Conservation (phyloP, 2,888 invertebrate genomes). For the Drosophila greeni region DNA sequence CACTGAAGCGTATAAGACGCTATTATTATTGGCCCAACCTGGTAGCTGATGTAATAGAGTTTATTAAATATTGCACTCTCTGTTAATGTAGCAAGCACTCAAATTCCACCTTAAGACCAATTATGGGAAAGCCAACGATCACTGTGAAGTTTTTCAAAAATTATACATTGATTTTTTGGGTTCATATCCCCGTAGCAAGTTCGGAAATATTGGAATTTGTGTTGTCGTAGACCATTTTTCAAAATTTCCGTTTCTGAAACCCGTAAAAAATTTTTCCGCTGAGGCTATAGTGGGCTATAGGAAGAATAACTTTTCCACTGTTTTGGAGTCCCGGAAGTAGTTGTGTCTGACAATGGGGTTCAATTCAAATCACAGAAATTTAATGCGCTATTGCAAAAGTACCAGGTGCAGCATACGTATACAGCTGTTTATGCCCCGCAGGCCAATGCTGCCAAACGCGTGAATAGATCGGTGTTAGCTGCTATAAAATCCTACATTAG, state of each 20-base stretch:
- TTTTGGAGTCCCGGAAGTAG: not conserved
- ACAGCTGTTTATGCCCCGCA: conserved; percentile 1
- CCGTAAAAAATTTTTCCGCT: too few species aligned
- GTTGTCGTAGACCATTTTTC: conserved; percentile 3
- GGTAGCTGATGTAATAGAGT: not conserved
- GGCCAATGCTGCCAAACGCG: not conserved
- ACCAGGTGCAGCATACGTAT: not conserved
- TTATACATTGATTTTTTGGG: not conserved
- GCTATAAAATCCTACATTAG: not conserved
- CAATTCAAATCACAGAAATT: not conserved
- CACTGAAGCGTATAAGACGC: too few species aligned
- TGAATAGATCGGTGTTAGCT: not conserved
- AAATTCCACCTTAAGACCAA: not conserved
- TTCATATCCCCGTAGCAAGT: not conserved
- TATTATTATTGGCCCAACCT: too few species aligned
- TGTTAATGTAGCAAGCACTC: conserved; percentile 2
- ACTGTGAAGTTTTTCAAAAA: not conserved
- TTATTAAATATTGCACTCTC: not conserved
- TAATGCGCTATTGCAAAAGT: not conserved
- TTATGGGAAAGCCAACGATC: not conserved
- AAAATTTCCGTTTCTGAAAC: too few species aligned
- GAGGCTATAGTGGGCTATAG: too few species aligned
- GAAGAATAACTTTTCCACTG: not conserved
- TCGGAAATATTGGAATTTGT: conserved; percentile 9
- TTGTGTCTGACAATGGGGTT: not conserved